These are phyloP conservation scores for Morpho helenor DNA, from an alignment of 2,888 invertebrate species.

Conservation along the genomic window DNA sequence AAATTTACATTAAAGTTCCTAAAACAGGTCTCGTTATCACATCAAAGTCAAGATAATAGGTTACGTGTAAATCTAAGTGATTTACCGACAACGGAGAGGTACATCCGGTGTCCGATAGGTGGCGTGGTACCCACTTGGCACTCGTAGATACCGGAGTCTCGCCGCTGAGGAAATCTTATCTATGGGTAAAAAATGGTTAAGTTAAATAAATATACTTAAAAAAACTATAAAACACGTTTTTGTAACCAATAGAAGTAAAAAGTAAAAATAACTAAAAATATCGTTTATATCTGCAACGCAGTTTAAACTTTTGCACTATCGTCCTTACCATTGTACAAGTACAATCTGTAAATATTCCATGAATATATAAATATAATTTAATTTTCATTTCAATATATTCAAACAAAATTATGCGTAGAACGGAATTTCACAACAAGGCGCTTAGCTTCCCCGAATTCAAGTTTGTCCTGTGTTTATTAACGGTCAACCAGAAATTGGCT, in stretches of 20 bases:
- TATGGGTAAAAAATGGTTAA: slow-evolving; percentile 33
- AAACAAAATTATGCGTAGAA: background rate
- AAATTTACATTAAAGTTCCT: no score
- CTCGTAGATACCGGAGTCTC: slow-evolving; percentile 85
- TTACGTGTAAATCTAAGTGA: slow-evolving; percentile 17
- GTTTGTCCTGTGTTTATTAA: slow-evolving; percentile 31
- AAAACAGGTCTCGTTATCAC: no score
- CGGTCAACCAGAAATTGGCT: slow-evolving; percentile 28
- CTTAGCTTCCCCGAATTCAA: background rate
- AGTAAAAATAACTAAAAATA: no score
- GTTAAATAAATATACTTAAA: background rate
- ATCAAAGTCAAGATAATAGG: no score
- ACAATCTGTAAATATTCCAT: no score
- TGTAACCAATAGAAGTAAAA: background rate
- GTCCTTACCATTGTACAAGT: no score
- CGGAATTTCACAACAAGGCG: background rate
- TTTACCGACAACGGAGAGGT: slow-evolving; percentile 73
- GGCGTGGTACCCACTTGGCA: slow-evolving; percentile 78
- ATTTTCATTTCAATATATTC: no score
- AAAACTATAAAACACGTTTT: background rate
- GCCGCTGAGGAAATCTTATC: slow-evolving; percentile 87
- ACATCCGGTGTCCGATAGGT: slow-evolving; percentile 73
- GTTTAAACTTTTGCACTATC: no score
- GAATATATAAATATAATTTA: no score
- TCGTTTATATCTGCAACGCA: no score